phyloP scores from a whole-genome alignment of 1,140 invertebrate species.

The Argopecten irradians region DNA sequence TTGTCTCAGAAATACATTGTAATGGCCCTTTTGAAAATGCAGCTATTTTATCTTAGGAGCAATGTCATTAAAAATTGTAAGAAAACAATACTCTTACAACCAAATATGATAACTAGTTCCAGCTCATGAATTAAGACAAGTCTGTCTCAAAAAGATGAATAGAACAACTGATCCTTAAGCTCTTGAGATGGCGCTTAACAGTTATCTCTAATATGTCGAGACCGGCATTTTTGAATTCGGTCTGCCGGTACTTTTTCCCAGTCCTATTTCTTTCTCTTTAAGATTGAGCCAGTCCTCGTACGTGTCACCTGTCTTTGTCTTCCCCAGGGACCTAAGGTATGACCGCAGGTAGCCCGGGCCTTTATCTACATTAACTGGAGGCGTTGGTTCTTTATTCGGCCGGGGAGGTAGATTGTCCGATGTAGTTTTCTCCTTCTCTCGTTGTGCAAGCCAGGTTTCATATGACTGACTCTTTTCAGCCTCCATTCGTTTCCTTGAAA shows the following conservation, averaged over 20 bases:
- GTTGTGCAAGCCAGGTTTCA: slow-evolving; percentile 60
- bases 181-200: too few relatives aligned
- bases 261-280: slow-evolving; percentile 61
- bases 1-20: too few relatives aligned
- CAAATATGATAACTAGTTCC: too few relatives aligned
- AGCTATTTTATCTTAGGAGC: too few relatives aligned
- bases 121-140: too few relatives aligned
- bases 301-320: slow-evolving; percentile 53
- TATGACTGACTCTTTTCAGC: slow-evolving; percentile 60
- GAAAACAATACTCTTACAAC: too few relatives aligned
- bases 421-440: slow-evolving; percentile 59
- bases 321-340: slow-evolving; percentile 61
- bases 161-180: too few relatives aligned
- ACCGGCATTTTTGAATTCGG: slow-evolving; percentile 23
- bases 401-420: slow-evolving; percentile 37
- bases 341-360: slow-evolving; percentile 58
- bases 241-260: background rate
- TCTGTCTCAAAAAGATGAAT: too few relatives aligned
- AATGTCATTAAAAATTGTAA: too few relatives aligned
- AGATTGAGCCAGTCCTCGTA: slow-evolving; percentile 66
- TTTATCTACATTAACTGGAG: slow-evolving; percentile 24
- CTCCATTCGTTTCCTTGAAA: slow-evolving; percentile 58
- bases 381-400: slow-evolving; percentile 2
- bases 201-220: background rate
- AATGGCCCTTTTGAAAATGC: too few relatives aligned